Conservation (phyloP, 1,140 invertebrate genomes). For the Hetaerina americana region DNA sequence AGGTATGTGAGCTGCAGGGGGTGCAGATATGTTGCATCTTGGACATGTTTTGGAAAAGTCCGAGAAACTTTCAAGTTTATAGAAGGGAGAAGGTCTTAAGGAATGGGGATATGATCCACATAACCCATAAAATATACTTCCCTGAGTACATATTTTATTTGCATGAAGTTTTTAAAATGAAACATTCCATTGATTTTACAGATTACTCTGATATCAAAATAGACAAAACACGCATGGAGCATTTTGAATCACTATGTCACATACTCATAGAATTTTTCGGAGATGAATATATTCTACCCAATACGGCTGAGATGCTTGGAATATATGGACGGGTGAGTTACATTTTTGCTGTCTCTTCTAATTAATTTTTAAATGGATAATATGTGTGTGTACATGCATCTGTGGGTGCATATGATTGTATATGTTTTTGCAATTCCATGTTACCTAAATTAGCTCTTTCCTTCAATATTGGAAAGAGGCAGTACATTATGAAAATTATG, state of each 20-base stretch:
- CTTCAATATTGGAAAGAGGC: no score
- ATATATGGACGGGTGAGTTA: constrained; percentile 62
- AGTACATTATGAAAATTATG: no score
- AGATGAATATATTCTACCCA: constrained; percentile 45
- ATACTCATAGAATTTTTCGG: constrained; percentile 54
- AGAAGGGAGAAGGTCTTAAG: no score
- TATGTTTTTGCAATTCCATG: background rate
- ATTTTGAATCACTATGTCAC: constrained; percentile 50
- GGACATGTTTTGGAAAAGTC: no score
- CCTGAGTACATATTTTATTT: no score
- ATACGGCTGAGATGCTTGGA: constrained; percentile 59
- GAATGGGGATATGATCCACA: no score
- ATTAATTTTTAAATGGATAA: constrained; percentile 4
- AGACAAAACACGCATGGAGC: constrained; percentile 56
- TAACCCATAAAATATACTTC: no score
- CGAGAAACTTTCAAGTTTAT: no score
- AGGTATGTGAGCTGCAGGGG: no score
- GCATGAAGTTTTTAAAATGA: background rate
- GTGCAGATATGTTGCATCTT: no score
- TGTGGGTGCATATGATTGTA: background rate
- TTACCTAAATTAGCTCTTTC: no score
- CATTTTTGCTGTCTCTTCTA: background rate
- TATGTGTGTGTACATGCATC: background rate
- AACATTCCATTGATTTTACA: constrained; percentile 36
- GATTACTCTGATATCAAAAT: constrained; percentile 65